Evolutionary conservation across 2,113 vertebrate species (phyloP).

Genomic region (Myrmophylax atrothorax): DNA sequence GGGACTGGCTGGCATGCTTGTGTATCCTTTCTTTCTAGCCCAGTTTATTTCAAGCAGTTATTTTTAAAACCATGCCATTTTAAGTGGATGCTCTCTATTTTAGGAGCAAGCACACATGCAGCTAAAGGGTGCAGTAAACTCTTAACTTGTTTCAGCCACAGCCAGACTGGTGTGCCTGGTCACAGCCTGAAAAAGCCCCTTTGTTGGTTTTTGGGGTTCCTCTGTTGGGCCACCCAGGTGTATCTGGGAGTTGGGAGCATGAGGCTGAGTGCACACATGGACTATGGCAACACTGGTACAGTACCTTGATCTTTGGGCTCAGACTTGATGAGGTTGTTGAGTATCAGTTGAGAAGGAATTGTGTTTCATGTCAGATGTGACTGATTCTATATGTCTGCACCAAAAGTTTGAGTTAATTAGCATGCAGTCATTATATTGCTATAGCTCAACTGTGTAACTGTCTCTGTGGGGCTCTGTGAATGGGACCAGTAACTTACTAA

Average conservation of each 20-base stretch:
- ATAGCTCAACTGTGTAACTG: neutral
- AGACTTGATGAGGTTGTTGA: neutral
- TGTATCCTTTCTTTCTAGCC: neutral
- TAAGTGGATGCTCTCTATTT: neutral
- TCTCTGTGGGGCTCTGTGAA: neutral
- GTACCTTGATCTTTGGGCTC: neutral
- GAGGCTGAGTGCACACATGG: neutral
- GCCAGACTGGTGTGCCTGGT: neutral
- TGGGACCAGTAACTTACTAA: neutral
- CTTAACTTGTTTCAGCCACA: neutral
- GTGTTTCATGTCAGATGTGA: neutral
- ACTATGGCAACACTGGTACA: neutral
- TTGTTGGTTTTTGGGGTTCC: neutral
- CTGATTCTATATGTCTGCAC: neutral
- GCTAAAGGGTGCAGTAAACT: neutral
- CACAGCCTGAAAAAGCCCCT: neutral
- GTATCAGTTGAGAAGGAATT: neutral
- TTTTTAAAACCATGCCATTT: neutral
- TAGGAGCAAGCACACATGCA: neutral
- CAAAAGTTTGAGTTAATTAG: neutral
- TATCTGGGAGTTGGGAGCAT: neutral
- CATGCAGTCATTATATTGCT: accelerated
- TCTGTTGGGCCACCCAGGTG: neutral
- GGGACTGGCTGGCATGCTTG: neutral
- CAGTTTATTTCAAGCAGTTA: neutral